A percentile compares a stretch with the other conserved stretches of the same genome.
Evolutionary conservation across 1,140 invertebrate genomes (phyloP).

Genomic region (Cyphomyrmex costatus): DNA sequence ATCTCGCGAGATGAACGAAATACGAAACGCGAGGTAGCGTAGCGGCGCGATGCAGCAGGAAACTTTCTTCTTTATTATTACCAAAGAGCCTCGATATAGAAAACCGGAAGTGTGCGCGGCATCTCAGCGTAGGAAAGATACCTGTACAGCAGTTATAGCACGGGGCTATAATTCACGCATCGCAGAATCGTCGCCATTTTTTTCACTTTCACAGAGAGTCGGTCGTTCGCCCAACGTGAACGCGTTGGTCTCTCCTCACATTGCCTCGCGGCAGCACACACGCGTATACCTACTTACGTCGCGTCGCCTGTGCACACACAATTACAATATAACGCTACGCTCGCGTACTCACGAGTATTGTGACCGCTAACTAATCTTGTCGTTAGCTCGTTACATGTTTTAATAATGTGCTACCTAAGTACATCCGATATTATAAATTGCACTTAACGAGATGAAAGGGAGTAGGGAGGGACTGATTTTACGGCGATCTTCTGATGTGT

Average conservation of each 20-base stretch:
- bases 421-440: slow-evolving; percentile 52
- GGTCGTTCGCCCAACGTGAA: slow-evolving; percentile 51
- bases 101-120: slow-evolving; percentile 77
- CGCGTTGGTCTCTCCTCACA: slow-evolving; percentile 7
- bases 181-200: slow-evolving; percentile 81
- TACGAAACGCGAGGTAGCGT: background rate
- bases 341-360: background rate
- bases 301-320: background rate
- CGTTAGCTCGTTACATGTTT: slow-evolving; percentile 30
- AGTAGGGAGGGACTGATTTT: background rate
- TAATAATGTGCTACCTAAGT: slow-evolving; percentile 31
- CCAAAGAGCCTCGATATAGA: slow-evolving; percentile 74
- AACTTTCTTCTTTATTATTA: slow-evolving; percentile 77
- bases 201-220: slow-evolving; percentile 81
- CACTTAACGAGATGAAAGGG: background rate
- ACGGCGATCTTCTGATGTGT: background rate
- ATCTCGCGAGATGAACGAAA: background rate
- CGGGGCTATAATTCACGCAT: slow-evolving; percentile 80
- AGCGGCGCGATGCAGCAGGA: slow-evolving; percentile 20
- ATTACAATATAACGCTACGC: background rate
- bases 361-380: slow-evolving; percentile 22
- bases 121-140: slow-evolving; percentile 75
- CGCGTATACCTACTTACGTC: background rate
- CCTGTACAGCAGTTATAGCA: slow-evolving; percentile 31
- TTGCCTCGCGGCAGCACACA: background rate